These are phyloP conservation scores for Melanostigma gelatinosum DNA, from an alignment of 2,113 vertebrate species.

Conservation along the genomic window DNA sequence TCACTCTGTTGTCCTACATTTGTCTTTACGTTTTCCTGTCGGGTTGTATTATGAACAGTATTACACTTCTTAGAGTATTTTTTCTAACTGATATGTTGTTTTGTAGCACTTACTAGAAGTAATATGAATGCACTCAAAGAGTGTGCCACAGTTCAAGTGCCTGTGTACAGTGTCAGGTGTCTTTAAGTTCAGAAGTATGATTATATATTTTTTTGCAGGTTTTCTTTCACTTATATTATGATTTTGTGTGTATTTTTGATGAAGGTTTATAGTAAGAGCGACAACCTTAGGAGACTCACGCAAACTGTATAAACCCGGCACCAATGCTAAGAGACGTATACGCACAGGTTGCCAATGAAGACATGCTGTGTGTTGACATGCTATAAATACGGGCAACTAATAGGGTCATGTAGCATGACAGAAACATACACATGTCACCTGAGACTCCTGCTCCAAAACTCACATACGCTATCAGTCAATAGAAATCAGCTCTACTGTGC, in stretches of 20 bases:
- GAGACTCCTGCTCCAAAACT: constrained; percentile 48
- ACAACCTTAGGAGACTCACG: constrained; percentile 55
- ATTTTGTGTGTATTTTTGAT: constrained; percentile 46
- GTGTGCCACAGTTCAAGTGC: constrained; percentile 83
- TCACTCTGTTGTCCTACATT: constrained; percentile 38
- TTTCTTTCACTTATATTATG: constrained; percentile 45
- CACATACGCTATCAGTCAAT: constrained; percentile 47
- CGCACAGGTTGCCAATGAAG: constrained; percentile 47
- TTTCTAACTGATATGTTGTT: constrained; percentile 76
- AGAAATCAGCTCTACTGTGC: constrained; percentile 57
- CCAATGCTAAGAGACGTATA: constrained; percentile 44
- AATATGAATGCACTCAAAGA: constrained; percentile 79
- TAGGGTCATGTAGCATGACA: constrained; percentile 62
- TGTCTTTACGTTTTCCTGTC: constrained; percentile 52
- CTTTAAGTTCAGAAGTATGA: constrained; percentile 62
- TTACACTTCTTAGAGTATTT: constrained; percentile 77
- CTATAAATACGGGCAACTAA: constrained; percentile 52
- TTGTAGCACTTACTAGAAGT: constrained; percentile 83
- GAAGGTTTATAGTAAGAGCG: constrained; percentile 58
- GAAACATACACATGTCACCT: constrained; percentile 46
- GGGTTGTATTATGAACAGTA: constrained; percentile 64
- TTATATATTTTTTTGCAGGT: constrained; percentile 31
- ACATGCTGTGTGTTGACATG: constrained; percentile 62
- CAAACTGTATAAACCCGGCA: constrained; percentile 64
- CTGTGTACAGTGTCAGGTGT: constrained; percentile 80